A percentile compares a stretch with the other conserved stretches of the same genome.
Conservation (phyloP, 2,113 vertebrate species). For the Gobio gobio region DNA sequence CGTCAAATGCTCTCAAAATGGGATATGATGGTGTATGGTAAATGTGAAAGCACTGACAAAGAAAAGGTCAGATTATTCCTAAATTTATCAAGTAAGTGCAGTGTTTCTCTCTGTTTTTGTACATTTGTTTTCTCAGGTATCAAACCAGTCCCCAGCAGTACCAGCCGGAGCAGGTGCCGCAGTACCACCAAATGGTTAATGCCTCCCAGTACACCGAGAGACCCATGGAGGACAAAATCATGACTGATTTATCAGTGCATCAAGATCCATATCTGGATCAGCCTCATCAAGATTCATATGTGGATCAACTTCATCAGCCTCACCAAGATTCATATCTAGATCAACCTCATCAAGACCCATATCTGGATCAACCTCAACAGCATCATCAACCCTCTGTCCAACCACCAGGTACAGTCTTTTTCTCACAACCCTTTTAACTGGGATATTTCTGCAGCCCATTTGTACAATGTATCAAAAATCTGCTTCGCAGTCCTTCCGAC, state of each 20-base stretch:
- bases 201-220: constrained; percentile 62
- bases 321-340: too few species aligned
- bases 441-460: neutral
- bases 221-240: constrained; percentile 63
- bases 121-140: constrained; percentile 66
- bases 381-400: constrained; percentile 32
- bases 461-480: neutral
- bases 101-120: neutral
- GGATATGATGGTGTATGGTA: neutral
- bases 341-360: neutral
- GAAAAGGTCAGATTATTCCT: neutral
- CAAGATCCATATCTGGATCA: constrained; percentile 59
- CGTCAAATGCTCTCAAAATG: neutral
- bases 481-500: constrained; percentile 35
- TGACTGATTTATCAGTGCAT: constrained; percentile 70
- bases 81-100: neutral
- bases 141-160: constrained; percentile 70
- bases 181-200: constrained; percentile 60
- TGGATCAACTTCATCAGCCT: too few species aligned
- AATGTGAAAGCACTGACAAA: neutral
- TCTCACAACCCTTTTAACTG: neutral
- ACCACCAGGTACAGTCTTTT: constrained; percentile 34
- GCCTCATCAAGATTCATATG: constrained; percentile 1
- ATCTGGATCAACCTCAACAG: neutral
- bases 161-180: constrained; percentile 60